Evolutionary conservation across 53 echinoderm and acorn worm species (phyloP).

Genomic region (Stichopus horrens): DNA sequence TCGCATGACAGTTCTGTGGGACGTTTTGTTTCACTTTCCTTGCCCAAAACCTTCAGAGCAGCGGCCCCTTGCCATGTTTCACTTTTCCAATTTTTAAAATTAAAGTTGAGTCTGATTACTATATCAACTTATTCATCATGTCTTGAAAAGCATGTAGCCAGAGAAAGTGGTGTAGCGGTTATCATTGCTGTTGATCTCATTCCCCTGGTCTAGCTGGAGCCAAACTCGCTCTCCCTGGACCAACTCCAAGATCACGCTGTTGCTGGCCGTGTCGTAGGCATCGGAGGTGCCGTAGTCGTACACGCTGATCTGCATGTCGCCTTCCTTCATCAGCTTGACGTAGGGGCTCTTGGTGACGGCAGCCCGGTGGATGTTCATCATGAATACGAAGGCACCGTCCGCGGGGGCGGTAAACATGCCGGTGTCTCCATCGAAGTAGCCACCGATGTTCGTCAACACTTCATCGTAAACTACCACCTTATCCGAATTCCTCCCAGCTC

Average conservation of each 20-base stretch:
- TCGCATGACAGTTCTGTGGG: no score
- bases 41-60: no score
- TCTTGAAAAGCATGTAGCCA: conserved; percentile 76
- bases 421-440: conserved; percentile 66
- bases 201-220: conserved; percentile 83
- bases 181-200: conserved; percentile 83
- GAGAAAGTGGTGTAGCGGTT: conserved; percentile 90
- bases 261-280: conserved; percentile 88
- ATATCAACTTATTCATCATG: conserved; percentile 39
- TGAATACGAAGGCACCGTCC: conserved; percentile 73
- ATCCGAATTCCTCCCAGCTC: conserved; percentile 65
- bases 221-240: conserved; percentile 61
- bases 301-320: conserved; percentile 74
- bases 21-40: no score
- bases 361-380: conserved; percentile 85
- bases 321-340: conserved; percentile 89
- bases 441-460: conserved; percentile 73
- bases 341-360: conserved; percentile 88
- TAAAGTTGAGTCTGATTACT: no score
- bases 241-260: conserved; percentile 76
- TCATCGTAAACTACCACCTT: conserved; percentile 67
- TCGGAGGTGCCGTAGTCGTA: conserved; percentile 90
- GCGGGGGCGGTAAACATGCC: conserved; percentile 72
- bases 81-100: no score
- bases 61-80: no score